Evolutionary conservation across 2,113 vertebrate species (phyloP).

Genomic region (Ictalurus punctatus): DNA sequence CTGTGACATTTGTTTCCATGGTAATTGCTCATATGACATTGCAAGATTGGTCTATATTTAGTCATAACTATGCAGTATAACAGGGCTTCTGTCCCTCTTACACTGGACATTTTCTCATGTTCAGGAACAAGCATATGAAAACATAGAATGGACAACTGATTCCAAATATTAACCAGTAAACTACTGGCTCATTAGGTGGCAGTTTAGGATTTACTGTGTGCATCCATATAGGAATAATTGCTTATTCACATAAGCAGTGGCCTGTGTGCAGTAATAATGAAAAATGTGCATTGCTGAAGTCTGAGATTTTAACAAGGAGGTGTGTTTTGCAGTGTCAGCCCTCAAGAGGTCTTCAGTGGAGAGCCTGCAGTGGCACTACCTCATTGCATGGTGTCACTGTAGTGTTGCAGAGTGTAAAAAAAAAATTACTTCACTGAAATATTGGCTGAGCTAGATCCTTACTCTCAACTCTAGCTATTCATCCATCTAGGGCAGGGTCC

Average conservation of each 20-base stretch:
- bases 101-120: not conserved
- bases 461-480: constrained; percentile 11
- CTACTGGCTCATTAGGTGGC: not conserved
- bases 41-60: constrained; percentile 51
- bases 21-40: constrained; percentile 53
- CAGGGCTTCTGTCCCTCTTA: constrained; percentile 23
- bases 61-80: constrained; percentile 7
- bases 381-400: constrained; percentile 47
- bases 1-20: constrained; percentile 55
- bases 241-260: not conserved
- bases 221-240: not conserved
- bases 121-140: not conserved
- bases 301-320: not conserved
- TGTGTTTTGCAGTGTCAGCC: not conserved
- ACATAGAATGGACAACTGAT: not conserved
- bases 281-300: constrained; percentile 8
- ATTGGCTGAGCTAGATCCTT: constrained; percentile 20
- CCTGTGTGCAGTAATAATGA: constrained; percentile 13
- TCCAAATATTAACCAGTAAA: not conserved
- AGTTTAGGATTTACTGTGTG: not conserved
- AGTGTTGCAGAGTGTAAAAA: constrained; percentile 10
- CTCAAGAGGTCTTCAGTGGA: not conserved
- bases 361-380: constrained; percentile 25
- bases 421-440: not conserved
- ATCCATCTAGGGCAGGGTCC: constrained; percentile 39